phyloP scores from a whole-genome alignment of 30 jellyfish, hydroid and myxozoan genomes.

The Chrysaora quinquecirrha region DNA sequence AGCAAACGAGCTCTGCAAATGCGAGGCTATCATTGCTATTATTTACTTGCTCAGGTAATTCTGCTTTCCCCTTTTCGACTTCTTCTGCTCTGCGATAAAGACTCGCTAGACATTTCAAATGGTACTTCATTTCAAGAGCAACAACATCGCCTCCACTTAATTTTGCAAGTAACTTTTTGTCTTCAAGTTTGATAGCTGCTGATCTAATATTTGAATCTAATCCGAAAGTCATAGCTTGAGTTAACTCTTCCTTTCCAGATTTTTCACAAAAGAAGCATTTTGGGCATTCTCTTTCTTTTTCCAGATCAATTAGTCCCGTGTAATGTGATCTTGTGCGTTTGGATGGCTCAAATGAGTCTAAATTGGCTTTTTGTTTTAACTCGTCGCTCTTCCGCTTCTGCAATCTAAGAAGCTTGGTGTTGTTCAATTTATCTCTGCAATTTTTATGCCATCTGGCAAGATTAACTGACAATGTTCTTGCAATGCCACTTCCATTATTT shows the following conservation, averaged over 20 bases:
- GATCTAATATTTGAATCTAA: neutral
- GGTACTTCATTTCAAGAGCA: constrained; percentile 25
- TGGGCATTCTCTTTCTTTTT: neutral
- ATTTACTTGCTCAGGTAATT: constrained; percentile 5
- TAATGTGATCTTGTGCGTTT: neutral
- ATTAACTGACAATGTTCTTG: no score
- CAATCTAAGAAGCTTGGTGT: neutral
- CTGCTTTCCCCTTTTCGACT: constrained; percentile 16
- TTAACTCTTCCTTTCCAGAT: neutral
- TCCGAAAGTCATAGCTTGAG: neutral
- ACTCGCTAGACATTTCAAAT: constrained; percentile 19
- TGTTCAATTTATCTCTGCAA: neutral
- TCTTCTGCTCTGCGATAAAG: constrained; percentile 21
- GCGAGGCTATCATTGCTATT: constrained; percentile 29
- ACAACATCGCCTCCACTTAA: constrained; percentile 37
- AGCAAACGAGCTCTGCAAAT: constrained; percentile 22
- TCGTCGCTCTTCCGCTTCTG: neutral
- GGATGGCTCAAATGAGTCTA: neutral
- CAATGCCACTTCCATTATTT: neutral
- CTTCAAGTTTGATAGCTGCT: constrained; percentile 5
- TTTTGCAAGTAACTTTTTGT: constrained; percentile 36
- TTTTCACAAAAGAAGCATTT: neutral
- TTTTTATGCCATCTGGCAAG: neutral
- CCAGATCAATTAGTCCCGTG: neutral
- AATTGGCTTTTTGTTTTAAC: neutral